Conservation (phyloP, 1,140 invertebrate genomes). For the Tetranychus urticae region DNA sequence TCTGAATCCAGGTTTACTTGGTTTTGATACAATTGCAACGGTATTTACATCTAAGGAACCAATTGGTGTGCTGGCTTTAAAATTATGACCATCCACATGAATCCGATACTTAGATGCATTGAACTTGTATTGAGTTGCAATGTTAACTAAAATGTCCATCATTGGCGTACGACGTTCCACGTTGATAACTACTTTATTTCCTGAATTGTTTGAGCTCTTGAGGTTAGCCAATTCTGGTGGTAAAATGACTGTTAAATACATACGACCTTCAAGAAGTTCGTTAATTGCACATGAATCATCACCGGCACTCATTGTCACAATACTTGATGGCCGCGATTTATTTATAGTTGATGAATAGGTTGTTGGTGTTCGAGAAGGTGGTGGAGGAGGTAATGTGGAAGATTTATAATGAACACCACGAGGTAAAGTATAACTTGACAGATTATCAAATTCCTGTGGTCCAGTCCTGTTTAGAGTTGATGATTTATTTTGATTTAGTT, state of each 20-base stretch:
- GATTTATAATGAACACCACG: too few relatives aligned
- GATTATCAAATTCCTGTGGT: too few relatives aligned
- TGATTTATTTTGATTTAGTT: too few relatives aligned
- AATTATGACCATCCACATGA: constrained; percentile 34
- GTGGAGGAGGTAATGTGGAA: too few relatives aligned
- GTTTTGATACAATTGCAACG: constrained; percentile 34
- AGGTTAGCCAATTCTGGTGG: constrained; percentile 18
- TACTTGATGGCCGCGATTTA: too few relatives aligned
- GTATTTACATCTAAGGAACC: constrained; percentile 29
- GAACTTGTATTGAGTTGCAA: constrained; percentile 39
- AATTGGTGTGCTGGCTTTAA: constrained; percentile 55
- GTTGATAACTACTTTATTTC: background rate
- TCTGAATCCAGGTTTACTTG: background rate
- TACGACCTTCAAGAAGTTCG: constrained; percentile 45
- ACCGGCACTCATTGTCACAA: background rate
- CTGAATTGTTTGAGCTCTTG: background rate
- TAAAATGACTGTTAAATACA: constrained; percentile 42
- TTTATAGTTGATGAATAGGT: too few relatives aligned
- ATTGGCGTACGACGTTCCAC: constrained; percentile 34
- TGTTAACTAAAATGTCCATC: constrained; percentile 54
- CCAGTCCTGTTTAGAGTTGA: too few relatives aligned
- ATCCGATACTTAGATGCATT: constrained; percentile 7
- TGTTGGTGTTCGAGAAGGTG: too few relatives aligned
- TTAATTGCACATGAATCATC: constrained; percentile 20
- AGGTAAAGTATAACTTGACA: too few relatives aligned